phyloP scores from a whole-genome alignment of 2,113 vertebrate genomes.

The Diadophis punctatus region DNA sequence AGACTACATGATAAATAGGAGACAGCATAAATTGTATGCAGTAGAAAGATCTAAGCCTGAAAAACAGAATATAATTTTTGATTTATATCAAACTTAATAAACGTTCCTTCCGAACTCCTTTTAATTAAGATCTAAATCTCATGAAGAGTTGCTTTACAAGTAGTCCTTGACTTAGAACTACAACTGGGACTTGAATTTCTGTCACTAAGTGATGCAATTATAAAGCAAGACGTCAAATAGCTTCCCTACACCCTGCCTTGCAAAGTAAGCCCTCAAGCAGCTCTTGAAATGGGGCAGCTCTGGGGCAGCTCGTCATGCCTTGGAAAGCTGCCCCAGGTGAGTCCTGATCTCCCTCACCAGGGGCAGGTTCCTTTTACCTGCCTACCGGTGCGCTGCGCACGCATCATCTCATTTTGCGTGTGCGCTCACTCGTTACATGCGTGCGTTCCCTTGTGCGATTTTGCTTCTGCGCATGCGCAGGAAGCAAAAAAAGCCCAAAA shows the following conservation, averaged over 20 bases:
- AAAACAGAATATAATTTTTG: neutral
- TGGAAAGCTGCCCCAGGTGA: neutral
- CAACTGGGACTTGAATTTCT: neutral
- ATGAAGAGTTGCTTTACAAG: neutral
- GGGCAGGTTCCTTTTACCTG: too few species aligned
- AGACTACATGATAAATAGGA: constrained; percentile 18
- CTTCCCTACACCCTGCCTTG: neutral
- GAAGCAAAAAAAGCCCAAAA: too few species aligned
- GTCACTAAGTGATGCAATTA: neutral
- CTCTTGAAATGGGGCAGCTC: neutral
- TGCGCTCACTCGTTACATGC: too few species aligned
- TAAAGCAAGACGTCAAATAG: neutral
- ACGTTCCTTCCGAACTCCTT: neutral
- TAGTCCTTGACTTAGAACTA: neutral
- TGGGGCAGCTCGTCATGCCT: neutral
- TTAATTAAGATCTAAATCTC: neutral
- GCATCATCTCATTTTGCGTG: too few species aligned
- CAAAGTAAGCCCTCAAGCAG: neutral
- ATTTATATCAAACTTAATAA: neutral
- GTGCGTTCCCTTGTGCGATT: too few species aligned
- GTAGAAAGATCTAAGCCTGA: neutral
- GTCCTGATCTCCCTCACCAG: too few species aligned
- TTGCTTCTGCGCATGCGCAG: too few species aligned
- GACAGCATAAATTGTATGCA: neutral
- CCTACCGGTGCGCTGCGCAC: too few species aligned